Base-by-base conservation (phyloP, 2,113 vertebrate genomes). In the Nothocercus nigrocapillus region DNA sequence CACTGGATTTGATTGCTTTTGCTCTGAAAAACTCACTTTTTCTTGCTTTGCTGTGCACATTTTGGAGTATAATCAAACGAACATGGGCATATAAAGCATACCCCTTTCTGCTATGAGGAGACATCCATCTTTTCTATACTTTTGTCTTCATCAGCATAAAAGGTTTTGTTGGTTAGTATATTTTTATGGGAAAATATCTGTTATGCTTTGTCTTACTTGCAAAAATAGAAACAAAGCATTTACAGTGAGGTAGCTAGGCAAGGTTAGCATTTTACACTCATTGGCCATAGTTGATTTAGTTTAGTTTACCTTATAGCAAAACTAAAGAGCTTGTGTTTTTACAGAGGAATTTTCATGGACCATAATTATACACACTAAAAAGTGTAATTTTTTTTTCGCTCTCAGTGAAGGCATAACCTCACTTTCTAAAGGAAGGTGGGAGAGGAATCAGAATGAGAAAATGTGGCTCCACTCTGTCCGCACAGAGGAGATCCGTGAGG, bases 371-470 rank as follows among this genome's bases (percentile, higher is more conserved):
- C 54, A n/a, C 4, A 11, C 68, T 38, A 4, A 66, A 77, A 84
- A 59, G 79, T 51, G 0, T 72, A 36, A 36, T 61, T 30, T 36
- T 25, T n/a, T 63, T 15, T 27, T 15, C 64, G 68, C 36, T 87
- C 53, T 28, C 40, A 1, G 63, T 3, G 45, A 93, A 95, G 54
- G 53, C 76, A 51, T 56, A 95, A 90, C 93, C 95, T 94, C 90
- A 68, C 61, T 81, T 66, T 66, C 82, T 68, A 20, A 49, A 93
- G 85, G 75, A 85, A 90, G 74, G 82, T 75, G 84, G 85, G 85
- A 95, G 82, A 64, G 68, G 77, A 90, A 63, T 13, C 76, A 93
- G 90, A 85, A 88, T 63, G 90, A 58, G 93, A 95, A 96, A 96
- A 92, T 68, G 94, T 90, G 95, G 94, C 92, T 96, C 40, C 91